Evolutionary conservation across 2,888 invertebrate species (phyloP), one percentile per base, ranked within the genome.

Genomic region (Parascotia fuliginaria): DNA sequence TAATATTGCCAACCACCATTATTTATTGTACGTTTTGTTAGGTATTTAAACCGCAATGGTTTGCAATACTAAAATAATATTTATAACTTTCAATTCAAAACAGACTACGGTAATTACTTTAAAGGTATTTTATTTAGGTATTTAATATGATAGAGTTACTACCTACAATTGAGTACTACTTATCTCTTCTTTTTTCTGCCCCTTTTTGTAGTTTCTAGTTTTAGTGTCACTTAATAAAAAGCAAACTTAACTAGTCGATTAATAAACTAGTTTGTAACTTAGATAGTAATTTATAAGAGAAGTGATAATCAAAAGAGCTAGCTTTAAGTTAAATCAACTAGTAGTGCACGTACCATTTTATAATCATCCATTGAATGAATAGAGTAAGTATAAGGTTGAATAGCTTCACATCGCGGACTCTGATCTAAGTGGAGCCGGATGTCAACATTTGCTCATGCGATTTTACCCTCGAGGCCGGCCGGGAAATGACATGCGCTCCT

Each of bases 371-470:
- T 46, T 41, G 52, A 55, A 49, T 55, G 58, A 53, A 55, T 50
- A 38, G 27, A 42, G 41, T 42, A 55, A 52, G 55, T 57, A 60
- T 38, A 58, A 61, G 60, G 47, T 44, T 73, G 69, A 63, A 63
- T 60, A 56, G 65, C 44, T 63, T 57, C 57, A 55, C 59, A 51
- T 57, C 54, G 59, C 36, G 48, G 56, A 56, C 65, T 53, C 58
- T 73, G 78, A 81, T 81, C 77, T 70, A 69, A 64, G 65, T 65
- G 66, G 66, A 83, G 83, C 74, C 76, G 78, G 80, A 77, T 78
- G 88, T 85, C 86, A 89, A 87, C 87, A 89, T 89, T 89, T 87
- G 80, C 87, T 77, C 73, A 71, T 73, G 77, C 75, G 83, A 85
- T 85, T 85, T 76, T 54, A 61, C 77, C 81, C 78, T 58, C 66